These are phyloP conservation scores for Hippocampus guttulatus DNA, from an alignment of 2,113 vertebrate genomes.

Conservation along the genomic window DNA sequence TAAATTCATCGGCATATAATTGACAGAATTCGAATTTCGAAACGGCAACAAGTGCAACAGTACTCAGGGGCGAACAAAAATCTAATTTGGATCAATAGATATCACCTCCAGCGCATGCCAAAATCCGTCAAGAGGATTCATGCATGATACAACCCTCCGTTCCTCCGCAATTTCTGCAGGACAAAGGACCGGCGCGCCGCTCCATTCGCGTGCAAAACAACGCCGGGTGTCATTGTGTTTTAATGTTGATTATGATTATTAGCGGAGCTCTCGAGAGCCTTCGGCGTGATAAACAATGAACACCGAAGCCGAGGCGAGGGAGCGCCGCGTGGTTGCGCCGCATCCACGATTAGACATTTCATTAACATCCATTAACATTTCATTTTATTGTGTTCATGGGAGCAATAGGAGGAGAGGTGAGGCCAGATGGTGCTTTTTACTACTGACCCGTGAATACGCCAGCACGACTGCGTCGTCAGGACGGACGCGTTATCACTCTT, in stretches of 20 bases:
- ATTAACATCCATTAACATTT: conserved; percentile 76
- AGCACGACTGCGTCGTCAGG: not conserved
- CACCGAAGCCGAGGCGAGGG: conserved; percentile 46
- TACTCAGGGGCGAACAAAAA: too few relatives aligned
- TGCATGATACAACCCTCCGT: conserved; percentile 27
- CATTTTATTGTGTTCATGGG: conserved; percentile 65
- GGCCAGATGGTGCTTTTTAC: conserved; percentile 55
- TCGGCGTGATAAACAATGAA: conserved; percentile 57
- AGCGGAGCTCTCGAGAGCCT: conserved; percentile 47
- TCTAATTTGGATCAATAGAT: too few relatives aligned
- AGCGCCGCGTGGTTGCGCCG: conserved; percentile 56
- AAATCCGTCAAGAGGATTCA: conserved; percentile 31
- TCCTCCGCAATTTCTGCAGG: conserved; percentile 31
- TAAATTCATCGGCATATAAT: too few relatives aligned
- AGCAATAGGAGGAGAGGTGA: conserved; percentile 48
- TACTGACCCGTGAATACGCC: conserved; percentile 65
- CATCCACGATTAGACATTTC: conserved; percentile 73
- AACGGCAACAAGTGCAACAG: too few relatives aligned
- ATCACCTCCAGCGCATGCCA: too few relatives aligned
- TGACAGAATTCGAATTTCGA: too few relatives aligned
- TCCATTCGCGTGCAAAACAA: conserved; percentile 44
- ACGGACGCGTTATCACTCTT: not conserved
- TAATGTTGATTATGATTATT: conserved; percentile 43
- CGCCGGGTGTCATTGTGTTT: conserved; percentile 47
- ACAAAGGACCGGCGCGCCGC: conserved; percentile 45